Conservation (phyloP, 2,888 invertebrate species). For the Zhuqinia jingwanae region DNA sequence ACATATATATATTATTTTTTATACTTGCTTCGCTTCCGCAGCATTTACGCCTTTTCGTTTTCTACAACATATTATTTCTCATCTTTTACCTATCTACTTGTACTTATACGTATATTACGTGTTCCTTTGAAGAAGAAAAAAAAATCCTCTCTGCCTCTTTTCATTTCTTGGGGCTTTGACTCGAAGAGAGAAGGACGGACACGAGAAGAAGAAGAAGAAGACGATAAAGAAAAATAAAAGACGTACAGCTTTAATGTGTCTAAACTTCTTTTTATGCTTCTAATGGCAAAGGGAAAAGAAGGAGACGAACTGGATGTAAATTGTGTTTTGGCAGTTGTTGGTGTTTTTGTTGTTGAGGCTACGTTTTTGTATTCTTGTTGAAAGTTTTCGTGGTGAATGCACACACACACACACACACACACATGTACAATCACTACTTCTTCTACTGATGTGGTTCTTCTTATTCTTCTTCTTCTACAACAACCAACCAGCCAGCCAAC, state of each 20-base stretch:
- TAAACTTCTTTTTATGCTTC: neutral
- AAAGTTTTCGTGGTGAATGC: conserved; percentile 65
- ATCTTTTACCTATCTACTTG: too few relatives aligned
- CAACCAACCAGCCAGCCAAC: neutral
- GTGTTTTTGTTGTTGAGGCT: conserved; percentile 2
- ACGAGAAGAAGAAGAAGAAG: conserved; percentile 18
- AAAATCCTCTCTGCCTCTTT: conserved; percentile 19
- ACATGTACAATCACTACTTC: conserved; percentile 50
- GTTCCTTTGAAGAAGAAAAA: conserved; percentile 3
- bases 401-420: too few relatives aligned
- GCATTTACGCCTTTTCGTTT: conserved; percentile 18
- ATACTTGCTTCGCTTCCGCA: conserved; percentile 34
- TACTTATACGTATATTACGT: neutral
- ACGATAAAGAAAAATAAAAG: too few relatives aligned
- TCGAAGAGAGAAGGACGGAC: conserved; percentile 15
- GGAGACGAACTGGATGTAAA: conserved; percentile 25
- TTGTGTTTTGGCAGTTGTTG: conserved; percentile 36
- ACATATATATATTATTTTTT: too few relatives aligned
- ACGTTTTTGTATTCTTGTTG: conserved; percentile 21
- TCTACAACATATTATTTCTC: conserved; percentile 12
- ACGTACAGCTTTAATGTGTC: conserved; percentile 14
- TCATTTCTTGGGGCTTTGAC: conserved; percentile 51
- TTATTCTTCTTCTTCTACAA: too few relatives aligned
- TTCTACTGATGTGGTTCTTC: too few relatives aligned
- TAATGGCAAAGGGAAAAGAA: conserved; percentile 30